Conservation (phyloP, 92 coral and sea anemone species). For the Heteractis magnifica region DNA sequence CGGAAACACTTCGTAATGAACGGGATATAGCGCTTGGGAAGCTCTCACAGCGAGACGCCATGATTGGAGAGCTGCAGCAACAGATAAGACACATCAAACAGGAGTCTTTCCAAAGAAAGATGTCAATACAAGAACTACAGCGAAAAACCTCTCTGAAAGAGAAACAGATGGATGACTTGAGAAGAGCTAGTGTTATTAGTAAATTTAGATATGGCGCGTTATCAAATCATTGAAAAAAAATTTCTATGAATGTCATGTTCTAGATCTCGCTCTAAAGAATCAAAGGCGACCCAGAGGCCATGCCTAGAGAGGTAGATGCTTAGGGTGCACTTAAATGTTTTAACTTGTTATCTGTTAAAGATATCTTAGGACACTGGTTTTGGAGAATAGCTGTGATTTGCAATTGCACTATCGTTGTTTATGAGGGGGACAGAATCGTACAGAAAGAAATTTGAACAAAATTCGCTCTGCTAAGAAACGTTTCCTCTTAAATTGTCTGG, state of each 20-base stretch:
- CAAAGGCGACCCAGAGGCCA: too few relatives aligned
- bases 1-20: conserved; percentile 81
- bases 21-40: conserved; percentile 66
- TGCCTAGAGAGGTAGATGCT: too few relatives aligned
- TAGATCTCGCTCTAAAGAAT: too few relatives aligned
- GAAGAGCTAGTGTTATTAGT: neutral
- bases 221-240: neutral
- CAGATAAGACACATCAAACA: conserved; percentile 30
- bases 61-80: neutral
- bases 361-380: too few relatives aligned
- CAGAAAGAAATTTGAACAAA: too few relatives aligned
- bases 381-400: too few relatives aligned
- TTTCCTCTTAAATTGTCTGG: neutral
- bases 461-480: too few relatives aligned
- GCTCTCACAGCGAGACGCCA: conserved; percentile 54
- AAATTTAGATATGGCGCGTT: neutral
- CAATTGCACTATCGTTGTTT: too few relatives aligned
- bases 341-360: too few relatives aligned
- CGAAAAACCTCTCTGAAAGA: conserved; percentile 62
- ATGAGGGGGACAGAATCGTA: too few relatives aligned
- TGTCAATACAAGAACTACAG: conserved; percentile 59
- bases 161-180: conserved; percentile 61
- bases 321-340: too few relatives aligned
- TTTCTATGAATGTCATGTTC: too few relatives aligned
- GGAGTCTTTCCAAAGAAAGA: conserved; percentile 33